Conservation (phyloP, 2,797 vertebrate genomes). For the Tolypeutes matacus region DNA sequence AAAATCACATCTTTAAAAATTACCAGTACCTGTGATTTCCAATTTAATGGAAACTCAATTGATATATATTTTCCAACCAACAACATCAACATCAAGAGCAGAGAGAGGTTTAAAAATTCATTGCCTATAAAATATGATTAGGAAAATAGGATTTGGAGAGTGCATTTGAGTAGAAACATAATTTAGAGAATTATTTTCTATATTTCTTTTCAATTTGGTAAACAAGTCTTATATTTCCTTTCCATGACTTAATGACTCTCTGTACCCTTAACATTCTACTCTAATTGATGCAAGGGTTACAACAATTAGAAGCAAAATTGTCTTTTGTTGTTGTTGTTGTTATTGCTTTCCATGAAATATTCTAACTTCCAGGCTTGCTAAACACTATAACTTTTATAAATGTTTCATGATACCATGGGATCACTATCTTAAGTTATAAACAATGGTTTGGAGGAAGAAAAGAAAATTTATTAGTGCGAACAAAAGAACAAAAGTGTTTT, state of each 20-base stretch:
- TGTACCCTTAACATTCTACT: neutral
- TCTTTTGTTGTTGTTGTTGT: neutral
- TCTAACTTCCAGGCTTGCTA: slow-evolving; percentile 52
- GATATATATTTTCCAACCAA: slow-evolving; percentile 54
- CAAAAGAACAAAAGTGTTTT: slow-evolving; percentile 26
- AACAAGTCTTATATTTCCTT: slow-evolving; percentile 64
- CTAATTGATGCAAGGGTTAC: slow-evolving; percentile 53
- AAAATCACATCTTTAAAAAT: slow-evolving; percentile 58
- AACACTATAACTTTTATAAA: slow-evolving; percentile 28
- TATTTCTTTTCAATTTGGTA: slow-evolving; percentile 73
- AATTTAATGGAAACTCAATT: slow-evolving; percentile 64
- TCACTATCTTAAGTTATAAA: slow-evolving; percentile 25
- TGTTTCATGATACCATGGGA: slow-evolving; percentile 19
- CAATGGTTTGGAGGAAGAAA: neutral
- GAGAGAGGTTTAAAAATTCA: slow-evolving; percentile 66
- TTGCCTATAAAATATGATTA: slow-evolving; percentile 63
- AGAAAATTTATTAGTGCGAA: slow-evolving; percentile 15
- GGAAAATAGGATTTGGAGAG: slow-evolving; percentile 61
- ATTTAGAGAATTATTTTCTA: slow-evolving; percentile 56
- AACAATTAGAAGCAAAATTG: slow-evolving; percentile 58
- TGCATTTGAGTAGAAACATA: slow-evolving; percentile 66
- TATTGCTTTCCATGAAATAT: neutral
- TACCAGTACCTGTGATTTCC: slow-evolving; percentile 37
- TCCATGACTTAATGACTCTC: slow-evolving; percentile 42
- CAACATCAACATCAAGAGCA: slow-evolving; percentile 4